Evolutionary conservation across 1,140 invertebrate genomes (phyloP), one percentile per base, ranked within the genome.

Genomic region (Brachionus sp.): DNA sequence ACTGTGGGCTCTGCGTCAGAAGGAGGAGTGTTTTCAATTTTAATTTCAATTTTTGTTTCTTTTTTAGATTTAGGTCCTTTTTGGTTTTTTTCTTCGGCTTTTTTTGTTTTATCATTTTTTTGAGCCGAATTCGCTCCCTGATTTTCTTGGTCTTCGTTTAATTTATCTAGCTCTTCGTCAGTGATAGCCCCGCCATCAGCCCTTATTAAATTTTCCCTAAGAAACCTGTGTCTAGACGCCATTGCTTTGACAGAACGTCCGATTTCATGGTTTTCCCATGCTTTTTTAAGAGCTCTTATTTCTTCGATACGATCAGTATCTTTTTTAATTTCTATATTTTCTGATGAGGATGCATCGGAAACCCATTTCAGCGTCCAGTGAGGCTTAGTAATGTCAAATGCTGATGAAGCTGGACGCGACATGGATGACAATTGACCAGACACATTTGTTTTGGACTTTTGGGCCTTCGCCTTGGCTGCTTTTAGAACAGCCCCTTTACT

Each of bases 281-380:
- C 87, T 84, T 87, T 88, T 86, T 89, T 89, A 84, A 88, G 85
- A 13, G 88, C 87, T 75, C 86, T 82, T 35, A 89, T 88, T 75
- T 89, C 88, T 85, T 89, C 88, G 10, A 86, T 86, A 84, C 88
- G 84, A 84, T 89, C 88, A 44, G 87, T 88, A 84, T 89, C 88
- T 84, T 88, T 89, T 84, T 88, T 87, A 10, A 89, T 86, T 70
- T 88, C 88, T 57, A 89, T 86, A 35, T 88, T 87, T 25, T 89
- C 88, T 6, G 85, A 85, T 25, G 84, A 77, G 42, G 62, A 84
- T 4, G 85, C 87, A 86, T 88, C 88, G 68, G 87, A 88, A 57
- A 88, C 87, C 57, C 88, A 83, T 68, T 87, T 84, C 13, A 89
- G 75, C 10, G 84, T 86, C 87, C 88, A 89, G 84, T 87, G 85